Evolutionary conservation across 2,113 vertebrate species (phyloP).

Genomic region (Sander vitreus): DNA sequence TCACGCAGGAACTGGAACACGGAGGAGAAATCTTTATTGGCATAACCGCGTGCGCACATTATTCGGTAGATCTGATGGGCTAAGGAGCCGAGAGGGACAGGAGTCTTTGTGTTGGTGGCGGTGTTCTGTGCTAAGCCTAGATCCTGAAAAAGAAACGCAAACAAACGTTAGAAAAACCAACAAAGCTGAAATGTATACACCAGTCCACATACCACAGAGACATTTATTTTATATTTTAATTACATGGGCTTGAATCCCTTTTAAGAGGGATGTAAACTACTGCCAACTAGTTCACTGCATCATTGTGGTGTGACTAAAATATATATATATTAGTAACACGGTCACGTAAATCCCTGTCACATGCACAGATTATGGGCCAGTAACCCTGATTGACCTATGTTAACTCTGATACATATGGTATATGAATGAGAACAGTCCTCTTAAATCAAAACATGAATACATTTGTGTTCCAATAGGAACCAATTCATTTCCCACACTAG

Average conservation of each 20-base stretch:
- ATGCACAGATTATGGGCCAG: background rate
- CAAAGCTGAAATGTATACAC: conserved; percentile 44
- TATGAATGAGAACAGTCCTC: background rate
- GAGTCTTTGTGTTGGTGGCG: conserved; percentile 94
- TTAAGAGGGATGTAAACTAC: conserved; percentile 28
- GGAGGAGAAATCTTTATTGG: conserved; percentile 97
- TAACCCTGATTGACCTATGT: background rate
- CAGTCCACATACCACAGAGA: conserved; percentile 20
- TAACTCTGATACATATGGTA: background rate
- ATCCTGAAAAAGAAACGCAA: conserved; percentile 85
- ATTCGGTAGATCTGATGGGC: conserved; percentile 97
- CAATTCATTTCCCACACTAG: background rate
- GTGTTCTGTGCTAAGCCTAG: conserved; percentile 96
- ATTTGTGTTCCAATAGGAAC: background rate
- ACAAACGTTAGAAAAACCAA: conserved; percentile 45
- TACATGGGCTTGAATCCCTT: conserved; percentile 31
- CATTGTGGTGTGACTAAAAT: conserved; percentile 19
- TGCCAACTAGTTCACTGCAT: conserved; percentile 13
- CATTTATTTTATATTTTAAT: conserved; percentile 31
- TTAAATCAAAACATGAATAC: background rate
- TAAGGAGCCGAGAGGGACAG: conserved; percentile 91
- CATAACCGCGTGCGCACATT: conserved; percentile 97
- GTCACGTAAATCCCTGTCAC: background rate
- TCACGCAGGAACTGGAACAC: conserved; percentile 98
- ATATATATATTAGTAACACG: too few relatives aligned